Evolutionary conservation across 2,113 vertebrate species (phyloP).

Genomic region (Lethenteron camtschaticum): DNA sequence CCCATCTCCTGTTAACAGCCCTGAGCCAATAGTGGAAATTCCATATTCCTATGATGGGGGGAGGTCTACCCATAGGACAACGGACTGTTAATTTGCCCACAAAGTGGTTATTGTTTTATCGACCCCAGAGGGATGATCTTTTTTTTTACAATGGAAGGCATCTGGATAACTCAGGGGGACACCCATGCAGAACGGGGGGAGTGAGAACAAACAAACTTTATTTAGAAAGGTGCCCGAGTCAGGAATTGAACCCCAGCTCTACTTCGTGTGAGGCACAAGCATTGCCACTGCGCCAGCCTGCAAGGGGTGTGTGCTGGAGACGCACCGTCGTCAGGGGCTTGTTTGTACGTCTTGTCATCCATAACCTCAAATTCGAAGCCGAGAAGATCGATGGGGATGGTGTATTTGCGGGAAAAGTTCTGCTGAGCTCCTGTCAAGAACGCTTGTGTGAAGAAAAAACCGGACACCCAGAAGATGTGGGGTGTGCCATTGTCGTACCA

Average conservation of each 20-base stretch:
- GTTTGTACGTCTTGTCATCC: slow-evolving; percentile 35
- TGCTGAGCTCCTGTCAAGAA: slow-evolving; percentile 65
- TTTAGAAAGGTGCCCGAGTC: background rate
- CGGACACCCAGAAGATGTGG: slow-evolving; percentile 54
- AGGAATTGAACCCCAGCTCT: background rate
- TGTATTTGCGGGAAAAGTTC: slow-evolving; percentile 58
- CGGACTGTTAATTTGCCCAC: background rate
- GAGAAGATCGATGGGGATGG: slow-evolving; percentile 49
- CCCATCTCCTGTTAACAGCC: too few relatives aligned
- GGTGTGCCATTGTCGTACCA: slow-evolving; percentile 45
- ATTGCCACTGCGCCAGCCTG: background rate
- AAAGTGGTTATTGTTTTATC: background rate
- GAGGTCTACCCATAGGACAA: background rate
- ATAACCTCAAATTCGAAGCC: slow-evolving; percentile 60
- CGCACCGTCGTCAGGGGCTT: slow-evolving; percentile 44
- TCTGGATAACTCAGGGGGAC: background rate
- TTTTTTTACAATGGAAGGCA: background rate
- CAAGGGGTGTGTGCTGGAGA: slow-evolving; percentile 1
- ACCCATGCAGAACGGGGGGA: background rate
- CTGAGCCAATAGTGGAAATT: too few relatives aligned
- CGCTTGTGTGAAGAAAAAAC: slow-evolving; percentile 75
- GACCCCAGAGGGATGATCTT: background rate
- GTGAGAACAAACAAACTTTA: background rate
- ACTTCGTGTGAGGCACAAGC: background rate
- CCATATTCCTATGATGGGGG: too few relatives aligned